Conservation (phyloP, 2,888 invertebrate genomes). For the Xestia c-nigrum region DNA sequence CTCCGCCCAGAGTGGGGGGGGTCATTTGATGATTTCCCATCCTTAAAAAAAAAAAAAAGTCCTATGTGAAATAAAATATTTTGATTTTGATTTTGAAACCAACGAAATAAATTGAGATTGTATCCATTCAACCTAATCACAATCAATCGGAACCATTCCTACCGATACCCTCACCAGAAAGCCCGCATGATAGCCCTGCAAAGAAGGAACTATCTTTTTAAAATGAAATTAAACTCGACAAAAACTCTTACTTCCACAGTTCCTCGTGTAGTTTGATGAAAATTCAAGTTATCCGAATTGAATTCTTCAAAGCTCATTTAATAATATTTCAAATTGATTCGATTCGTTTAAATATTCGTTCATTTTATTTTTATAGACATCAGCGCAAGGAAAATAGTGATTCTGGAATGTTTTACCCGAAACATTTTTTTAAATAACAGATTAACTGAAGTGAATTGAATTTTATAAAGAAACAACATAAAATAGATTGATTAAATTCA, state of each 20-base stretch:
- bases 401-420: not conserved
- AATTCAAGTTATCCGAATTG: slow-evolving; percentile 7
- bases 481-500: not conserved
- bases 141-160: not conserved
- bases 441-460: not conserved
- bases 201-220: not conserved
- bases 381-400: not conserved
- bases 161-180: not conserved
- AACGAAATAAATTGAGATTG: not conserved
- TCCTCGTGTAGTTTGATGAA: slow-evolving; percentile 17
- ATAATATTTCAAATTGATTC: not conserved
- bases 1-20: too few species aligned
- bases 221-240: not conserved
- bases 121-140: not conserved
- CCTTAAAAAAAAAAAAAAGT: too few species aligned
- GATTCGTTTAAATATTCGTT: not conserved
- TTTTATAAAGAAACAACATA: not conserved
- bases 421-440: not conserved
- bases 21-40: too few species aligned
- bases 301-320: not conserved
- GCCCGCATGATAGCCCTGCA: not conserved
- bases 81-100: too few species aligned
- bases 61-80: too few species aligned
- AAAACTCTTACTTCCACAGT: not conserved
- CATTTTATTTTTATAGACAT: not conserved